Conservation (phyloP, 2,888 invertebrate genomes). For the Diploptera punctata region DNA sequence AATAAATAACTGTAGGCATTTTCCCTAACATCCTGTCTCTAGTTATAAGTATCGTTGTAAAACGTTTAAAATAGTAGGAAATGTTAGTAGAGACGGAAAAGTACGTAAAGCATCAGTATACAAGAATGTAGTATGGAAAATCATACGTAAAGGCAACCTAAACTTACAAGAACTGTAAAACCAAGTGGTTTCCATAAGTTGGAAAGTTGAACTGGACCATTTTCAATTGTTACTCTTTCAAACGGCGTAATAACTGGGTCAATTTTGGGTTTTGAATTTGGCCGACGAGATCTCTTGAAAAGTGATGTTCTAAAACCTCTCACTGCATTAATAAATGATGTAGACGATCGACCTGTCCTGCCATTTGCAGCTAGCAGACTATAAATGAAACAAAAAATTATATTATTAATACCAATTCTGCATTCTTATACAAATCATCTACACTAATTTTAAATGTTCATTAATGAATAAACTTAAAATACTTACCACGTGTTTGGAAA, state of each 20-base stretch:
- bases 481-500: background rate
- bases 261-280: background rate
- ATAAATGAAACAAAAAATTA: background rate
- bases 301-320: background rate
- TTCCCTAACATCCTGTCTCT: too few relatives aligned
- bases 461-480: too few relatives aligned
- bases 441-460: too few relatives aligned
- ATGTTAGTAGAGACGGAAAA: too few relatives aligned
- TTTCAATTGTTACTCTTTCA: constrained; percentile 8
- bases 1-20: too few relatives aligned
- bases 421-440: too few relatives aligned
- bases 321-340: background rate
- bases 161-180: constrained; percentile 69
- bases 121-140: too few relatives aligned
- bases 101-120: too few relatives aligned
- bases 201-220: constrained; percentile 55
- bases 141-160: too few relatives aligned
- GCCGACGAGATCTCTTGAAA: background rate
- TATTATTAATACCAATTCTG: too few relatives aligned
- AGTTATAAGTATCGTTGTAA: too few relatives aligned
- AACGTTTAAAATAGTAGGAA: too few relatives aligned
- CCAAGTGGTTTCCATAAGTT: constrained; percentile 66
- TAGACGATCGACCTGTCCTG: background rate
- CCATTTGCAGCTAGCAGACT: background rate
- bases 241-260: background rate